Evolutionary conservation across 2,888 invertebrate species (phyloP).

Genomic region (Phrixothrix hirtus): DNA sequence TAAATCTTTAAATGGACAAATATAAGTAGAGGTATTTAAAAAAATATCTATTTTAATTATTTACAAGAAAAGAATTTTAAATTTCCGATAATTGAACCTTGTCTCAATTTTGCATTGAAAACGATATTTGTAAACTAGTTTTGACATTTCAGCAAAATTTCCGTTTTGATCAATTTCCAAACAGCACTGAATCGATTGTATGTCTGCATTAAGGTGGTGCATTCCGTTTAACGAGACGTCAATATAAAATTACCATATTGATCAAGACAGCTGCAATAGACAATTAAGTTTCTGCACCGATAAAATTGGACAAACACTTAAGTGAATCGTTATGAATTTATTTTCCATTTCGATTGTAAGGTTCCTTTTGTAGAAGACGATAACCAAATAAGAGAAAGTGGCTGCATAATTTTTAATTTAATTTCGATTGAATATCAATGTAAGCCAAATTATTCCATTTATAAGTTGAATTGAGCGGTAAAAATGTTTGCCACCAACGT

Average conservation of each 20-base stretch:
- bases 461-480: neutral
- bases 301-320: constrained; percentile 19
- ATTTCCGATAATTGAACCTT: too few relatives aligned
- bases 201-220: constrained; percentile 7
- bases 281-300: constrained; percentile 15
- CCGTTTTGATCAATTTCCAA: too few relatives aligned
- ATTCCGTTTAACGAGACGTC: constrained; percentile 6
- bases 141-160: too few relatives aligned
- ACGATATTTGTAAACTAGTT: too few relatives aligned
- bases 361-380: constrained; percentile 11
- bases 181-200: too few relatives aligned
- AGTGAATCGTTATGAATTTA: constrained; percentile 20
- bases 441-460: neutral
- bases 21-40: too few relatives aligned
- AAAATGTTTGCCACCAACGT: neutral
- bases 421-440: constrained; percentile 19
- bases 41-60: too few relatives aligned
- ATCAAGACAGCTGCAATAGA: constrained; percentile 13
- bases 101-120: too few relatives aligned
- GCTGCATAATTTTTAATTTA: constrained; percentile 23
- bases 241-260: constrained; percentile 11
- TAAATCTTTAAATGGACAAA: too few relatives aligned
- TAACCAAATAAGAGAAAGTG: constrained; percentile 7
- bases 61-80: too few relatives aligned
- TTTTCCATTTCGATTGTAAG: constrained; percentile 19